Percentiles rank a stretch among this genome's conserved stretches.
These are phyloP conservation scores for Pangasius mekongensis DNA, from an alignment of 2,797 vertebrate genomes.

Conservation along the genomic window DNA sequence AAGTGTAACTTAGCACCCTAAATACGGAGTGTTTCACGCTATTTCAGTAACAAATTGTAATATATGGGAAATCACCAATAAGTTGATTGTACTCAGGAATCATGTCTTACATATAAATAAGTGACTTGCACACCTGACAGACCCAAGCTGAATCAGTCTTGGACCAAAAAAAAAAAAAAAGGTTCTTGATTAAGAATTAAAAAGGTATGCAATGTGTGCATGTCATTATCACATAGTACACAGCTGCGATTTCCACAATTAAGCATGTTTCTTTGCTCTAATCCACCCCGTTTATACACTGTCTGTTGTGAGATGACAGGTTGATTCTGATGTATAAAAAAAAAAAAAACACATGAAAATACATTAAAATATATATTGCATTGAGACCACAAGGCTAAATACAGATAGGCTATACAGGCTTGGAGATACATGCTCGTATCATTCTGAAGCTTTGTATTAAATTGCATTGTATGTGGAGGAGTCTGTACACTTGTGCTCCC, in stretches of 20 bases:
- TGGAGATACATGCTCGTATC: background rate
- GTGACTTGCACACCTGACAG: background rate
- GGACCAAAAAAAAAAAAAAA: background rate
- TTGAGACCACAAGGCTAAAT: background rate
- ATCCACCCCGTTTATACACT: background rate
- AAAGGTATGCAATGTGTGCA: background rate
- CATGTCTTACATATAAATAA: background rate
- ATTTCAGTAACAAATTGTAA: background rate
- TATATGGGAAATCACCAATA: background rate
- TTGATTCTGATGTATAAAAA: no score
- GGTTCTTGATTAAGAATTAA: background rate
- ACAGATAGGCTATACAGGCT: background rate
- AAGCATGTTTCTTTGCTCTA: background rate
- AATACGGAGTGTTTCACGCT: background rate
- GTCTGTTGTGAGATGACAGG: no score
- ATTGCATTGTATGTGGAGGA: background rate
- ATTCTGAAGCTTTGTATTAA: background rate
- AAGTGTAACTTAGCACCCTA: no score
- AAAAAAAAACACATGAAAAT: no score
- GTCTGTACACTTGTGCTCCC: slow-evolving; percentile 46
- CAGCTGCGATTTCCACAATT: background rate
- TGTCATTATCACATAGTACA: no score
- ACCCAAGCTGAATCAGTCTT: background rate
- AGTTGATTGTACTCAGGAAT: background rate
- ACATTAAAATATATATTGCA: background rate